Conservation (phyloP, 1,140 invertebrate species). For the Pseudoatta argentina region DNA sequence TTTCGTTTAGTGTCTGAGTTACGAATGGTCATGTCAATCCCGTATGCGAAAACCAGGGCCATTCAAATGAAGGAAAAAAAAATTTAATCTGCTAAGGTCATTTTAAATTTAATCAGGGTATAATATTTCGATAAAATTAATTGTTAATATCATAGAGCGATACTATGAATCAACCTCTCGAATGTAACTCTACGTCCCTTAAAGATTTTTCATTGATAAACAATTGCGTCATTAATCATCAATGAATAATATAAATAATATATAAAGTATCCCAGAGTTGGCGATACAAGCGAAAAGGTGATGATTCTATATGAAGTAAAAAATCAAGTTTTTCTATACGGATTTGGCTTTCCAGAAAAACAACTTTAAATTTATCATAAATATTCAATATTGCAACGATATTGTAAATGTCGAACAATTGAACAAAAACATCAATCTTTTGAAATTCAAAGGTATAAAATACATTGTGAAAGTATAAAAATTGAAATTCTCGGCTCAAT, state of each 20-base stretch:
- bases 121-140: slow-evolving; percentile 12
- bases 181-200: slow-evolving; percentile 18
- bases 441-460: no score
- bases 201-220: slow-evolving; percentile 1
- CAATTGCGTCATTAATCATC: not conserved
- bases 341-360: not conserved
- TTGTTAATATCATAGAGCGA: not conserved
- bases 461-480: no score
- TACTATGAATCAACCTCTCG: not conserved
- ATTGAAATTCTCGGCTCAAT: no score
- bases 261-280: not conserved
- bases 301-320: not conserved
- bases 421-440: no score
- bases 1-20: no score
- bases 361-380: not conserved
- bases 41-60: no score
- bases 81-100: not conserved
- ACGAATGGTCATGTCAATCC: no score
- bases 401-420: no score
- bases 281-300: not conserved
- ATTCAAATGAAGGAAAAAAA: no score
- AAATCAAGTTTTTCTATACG: not conserved
- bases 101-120: not conserved
- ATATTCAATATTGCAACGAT: no score
- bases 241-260: not conserved